A percentile compares a stretch with the other conserved stretches of the same genome.
Conservation (phyloP, 2,797 vertebrate species). For the Fringilla coelebs region DNA sequence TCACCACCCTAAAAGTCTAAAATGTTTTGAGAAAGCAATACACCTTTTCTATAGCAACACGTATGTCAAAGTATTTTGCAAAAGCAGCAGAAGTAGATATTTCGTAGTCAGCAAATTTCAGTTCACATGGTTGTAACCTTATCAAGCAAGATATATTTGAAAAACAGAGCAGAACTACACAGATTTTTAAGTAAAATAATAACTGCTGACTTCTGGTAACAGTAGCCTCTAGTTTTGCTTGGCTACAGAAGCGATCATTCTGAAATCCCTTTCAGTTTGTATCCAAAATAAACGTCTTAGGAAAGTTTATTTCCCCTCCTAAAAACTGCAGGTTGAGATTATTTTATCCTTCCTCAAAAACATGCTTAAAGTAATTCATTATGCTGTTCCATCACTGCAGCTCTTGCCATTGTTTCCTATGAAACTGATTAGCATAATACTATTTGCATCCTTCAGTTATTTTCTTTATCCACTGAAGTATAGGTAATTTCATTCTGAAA, state of each 20-base stretch:
- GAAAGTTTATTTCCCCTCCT: background rate
- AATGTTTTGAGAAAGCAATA: background rate
- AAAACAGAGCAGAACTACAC: background rate
- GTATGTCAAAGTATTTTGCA: background rate
- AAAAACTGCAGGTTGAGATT: background rate
- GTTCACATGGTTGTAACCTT: background rate
- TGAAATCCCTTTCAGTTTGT: background rate
- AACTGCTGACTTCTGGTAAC: background rate
- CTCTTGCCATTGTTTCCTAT: background rate
- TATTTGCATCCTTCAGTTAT: background rate
- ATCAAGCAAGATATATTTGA: background rate
- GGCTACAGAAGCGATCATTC: background rate
- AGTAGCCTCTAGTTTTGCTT: background rate
- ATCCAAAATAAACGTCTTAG: background rate
- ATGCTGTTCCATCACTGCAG: background rate
- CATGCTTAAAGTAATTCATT: background rate
- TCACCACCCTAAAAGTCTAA: background rate
- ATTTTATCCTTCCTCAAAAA: background rate
- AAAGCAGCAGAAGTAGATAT: background rate
- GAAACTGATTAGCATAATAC: background rate
- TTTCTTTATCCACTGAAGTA: background rate
- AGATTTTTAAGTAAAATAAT: background rate
- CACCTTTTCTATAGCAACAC: background rate
- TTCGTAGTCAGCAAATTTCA: background rate
- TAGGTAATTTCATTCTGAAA: background rate